These are phyloP conservation scores for Aphrocallistes beatrix DNA, from an alignment of 37 sponge, comb jelly and placozoan species.

Conservation along the genomic window DNA sequence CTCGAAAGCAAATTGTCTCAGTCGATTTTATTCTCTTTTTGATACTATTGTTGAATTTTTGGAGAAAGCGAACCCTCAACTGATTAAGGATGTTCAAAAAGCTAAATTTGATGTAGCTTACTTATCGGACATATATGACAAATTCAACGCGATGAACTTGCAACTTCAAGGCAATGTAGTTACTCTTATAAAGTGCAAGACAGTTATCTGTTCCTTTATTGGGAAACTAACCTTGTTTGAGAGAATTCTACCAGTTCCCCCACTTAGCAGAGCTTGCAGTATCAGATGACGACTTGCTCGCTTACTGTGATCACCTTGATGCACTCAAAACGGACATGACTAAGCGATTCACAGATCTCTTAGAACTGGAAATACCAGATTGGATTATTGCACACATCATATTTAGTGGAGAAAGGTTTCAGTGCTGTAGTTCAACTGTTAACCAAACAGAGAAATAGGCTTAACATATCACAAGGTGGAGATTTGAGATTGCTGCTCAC, in stretches of 20 bases:
- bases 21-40: not conserved
- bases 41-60: not conserved
- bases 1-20: not conserved
- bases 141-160: conserved; percentile 9
- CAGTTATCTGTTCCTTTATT: not conserved
- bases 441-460: too few species aligned
- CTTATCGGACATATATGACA: not conserved
- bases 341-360: conserved; percentile 3
- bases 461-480: too few species aligned
- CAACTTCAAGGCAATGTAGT: conserved; percentile 2
- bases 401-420: too few species aligned
- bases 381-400: conserved; percentile 17
- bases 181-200: conserved; percentile 16
- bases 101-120: not conserved
- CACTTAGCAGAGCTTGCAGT: conserved; percentile 4
- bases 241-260: conserved; percentile 6
- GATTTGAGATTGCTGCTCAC: too few species aligned
- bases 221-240: not conserved
- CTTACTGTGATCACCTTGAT: conserved; percentile 17
- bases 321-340: conserved; percentile 6
- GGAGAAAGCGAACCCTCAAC: not conserved
- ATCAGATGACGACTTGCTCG: not conserved
- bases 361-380: conserved; percentile 14
- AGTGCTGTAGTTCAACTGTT: too few species aligned
- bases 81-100: not conserved